Percentiles rank a stretch among this genome's conserved stretches.
Evolutionary conservation across 1,140 invertebrate genomes (phyloP).

Genomic region (Pogonomyrmex californicus): DNA sequence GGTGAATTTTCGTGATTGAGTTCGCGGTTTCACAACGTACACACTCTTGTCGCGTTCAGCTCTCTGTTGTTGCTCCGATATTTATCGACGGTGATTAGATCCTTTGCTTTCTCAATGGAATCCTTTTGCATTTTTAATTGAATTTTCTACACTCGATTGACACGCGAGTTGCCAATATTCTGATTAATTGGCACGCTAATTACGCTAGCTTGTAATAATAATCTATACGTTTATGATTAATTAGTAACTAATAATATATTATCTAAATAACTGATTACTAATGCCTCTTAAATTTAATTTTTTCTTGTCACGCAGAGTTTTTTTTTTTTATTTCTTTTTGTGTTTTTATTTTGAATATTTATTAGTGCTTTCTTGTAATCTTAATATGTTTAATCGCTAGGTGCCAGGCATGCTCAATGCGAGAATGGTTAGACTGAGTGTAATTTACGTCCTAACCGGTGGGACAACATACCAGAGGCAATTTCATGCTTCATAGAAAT

Average conservation of each 20-base stretch:
- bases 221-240: background rate
- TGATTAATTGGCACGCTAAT: background rate
- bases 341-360: background rate
- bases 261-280: background rate
- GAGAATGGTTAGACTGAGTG: background rate
- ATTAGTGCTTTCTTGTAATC: conserved; percentile 1
- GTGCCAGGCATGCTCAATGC: background rate
- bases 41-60: background rate
- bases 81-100: conserved; percentile 9
- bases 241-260: conserved; percentile 15
- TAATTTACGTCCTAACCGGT: conserved; percentile 30
- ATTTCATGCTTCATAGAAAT: conserved; percentile 34
- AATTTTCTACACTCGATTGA: background rate
- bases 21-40: conserved; percentile 60
- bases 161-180: background rate
- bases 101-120: background rate
- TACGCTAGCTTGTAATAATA: background rate
- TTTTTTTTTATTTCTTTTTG: background rate
- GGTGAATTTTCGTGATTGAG: conserved; percentile 68
- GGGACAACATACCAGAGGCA: conserved; percentile 1
- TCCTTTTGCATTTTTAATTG: background rate
- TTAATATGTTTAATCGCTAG: conserved; percentile 23
- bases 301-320: background rate
- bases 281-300: background rate
- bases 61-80: background rate